A percentile compares a stretch with the other conserved stretches of the same genome.
Conservation (phyloP, 2,797 vertebrate genomes). For the Atherinosoma microstoma region DNA sequence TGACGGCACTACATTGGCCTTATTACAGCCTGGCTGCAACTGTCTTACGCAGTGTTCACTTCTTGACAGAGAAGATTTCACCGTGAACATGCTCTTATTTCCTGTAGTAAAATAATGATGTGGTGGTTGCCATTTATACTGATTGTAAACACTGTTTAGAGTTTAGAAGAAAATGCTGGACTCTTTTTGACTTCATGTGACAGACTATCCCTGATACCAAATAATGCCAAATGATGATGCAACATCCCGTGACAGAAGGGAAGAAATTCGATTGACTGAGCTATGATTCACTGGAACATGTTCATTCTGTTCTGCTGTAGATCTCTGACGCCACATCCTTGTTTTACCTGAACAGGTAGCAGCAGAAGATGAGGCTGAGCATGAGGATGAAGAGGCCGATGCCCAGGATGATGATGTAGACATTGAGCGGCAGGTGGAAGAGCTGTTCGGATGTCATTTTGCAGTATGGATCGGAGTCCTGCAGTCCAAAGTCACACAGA, state of each 20-base stretch:
- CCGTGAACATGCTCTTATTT: background rate
- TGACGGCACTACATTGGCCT: background rate
- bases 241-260: background rate
- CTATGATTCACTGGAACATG: background rate
- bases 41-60: background rate
- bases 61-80: background rate
- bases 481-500: conserved; percentile 63
- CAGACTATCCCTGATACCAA: background rate
- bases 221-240: background rate
- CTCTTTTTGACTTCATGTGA: conserved; percentile 10
- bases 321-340: background rate
- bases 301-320: background rate
- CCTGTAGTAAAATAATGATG: background rate
- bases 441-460: conserved; percentile 77
- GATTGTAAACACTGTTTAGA: background rate
- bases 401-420: conserved; percentile 84
- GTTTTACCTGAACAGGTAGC: conserved; percentile 85
- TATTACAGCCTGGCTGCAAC: background rate
- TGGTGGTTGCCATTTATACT: no score
- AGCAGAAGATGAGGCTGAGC: conserved; percentile 87
- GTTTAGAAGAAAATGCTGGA: background rate
- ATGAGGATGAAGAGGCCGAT: conserved; percentile 85
- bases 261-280: background rate
- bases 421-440: conserved; percentile 81
- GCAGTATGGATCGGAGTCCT: conserved; percentile 54